Percentiles rank a stretch among this genome's conserved stretches.
Evolutionary conservation across 1,140 invertebrate species (phyloP).

Genomic region (Drosophila pseudoananassae): DNA sequence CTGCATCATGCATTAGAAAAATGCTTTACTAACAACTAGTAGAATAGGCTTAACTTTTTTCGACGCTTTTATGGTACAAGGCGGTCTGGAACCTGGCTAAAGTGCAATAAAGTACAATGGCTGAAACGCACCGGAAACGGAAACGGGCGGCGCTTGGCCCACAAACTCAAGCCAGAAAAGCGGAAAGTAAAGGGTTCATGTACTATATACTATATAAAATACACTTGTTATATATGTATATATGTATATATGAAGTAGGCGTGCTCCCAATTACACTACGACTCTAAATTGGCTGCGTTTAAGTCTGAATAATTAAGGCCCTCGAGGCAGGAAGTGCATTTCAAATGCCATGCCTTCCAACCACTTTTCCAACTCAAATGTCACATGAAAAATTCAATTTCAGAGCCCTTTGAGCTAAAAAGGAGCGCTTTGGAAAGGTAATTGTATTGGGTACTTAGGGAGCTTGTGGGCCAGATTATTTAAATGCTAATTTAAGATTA

Average conservation of each 20-base stretch:
- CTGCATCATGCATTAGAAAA: conserved; percentile 30
- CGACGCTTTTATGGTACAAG: no score
- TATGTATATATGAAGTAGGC: conserved; percentile 16
- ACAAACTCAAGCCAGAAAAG: conserved; percentile 11
- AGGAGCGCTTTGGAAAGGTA: not conserved
- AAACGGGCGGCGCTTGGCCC: conserved; percentile 39
- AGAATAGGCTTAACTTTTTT: not conserved
- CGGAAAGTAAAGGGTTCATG: not conserved
- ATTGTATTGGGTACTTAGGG: no score
- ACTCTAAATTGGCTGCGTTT: conserved; percentile 23
- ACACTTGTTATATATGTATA: no score
- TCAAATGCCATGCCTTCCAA: not conserved
- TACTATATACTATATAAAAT: not conserved
- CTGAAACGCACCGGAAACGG: conserved; percentile 45
- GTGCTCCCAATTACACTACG: conserved; percentile 37
- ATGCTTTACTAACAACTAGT: conserved; percentile 5
- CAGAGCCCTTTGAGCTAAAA: not conserved
- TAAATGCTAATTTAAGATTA: no score
- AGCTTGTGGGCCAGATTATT: no score
- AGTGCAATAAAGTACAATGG: conserved; percentile 21
- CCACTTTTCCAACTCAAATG: not conserved
- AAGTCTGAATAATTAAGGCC: conserved; percentile 21
- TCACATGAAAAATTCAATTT: conserved; percentile 4
- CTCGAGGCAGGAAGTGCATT: conserved; percentile 1
- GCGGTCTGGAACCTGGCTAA: not conserved